Conservation (phyloP, 1,140 invertebrate species). For the Maniola jurtina region DNA sequence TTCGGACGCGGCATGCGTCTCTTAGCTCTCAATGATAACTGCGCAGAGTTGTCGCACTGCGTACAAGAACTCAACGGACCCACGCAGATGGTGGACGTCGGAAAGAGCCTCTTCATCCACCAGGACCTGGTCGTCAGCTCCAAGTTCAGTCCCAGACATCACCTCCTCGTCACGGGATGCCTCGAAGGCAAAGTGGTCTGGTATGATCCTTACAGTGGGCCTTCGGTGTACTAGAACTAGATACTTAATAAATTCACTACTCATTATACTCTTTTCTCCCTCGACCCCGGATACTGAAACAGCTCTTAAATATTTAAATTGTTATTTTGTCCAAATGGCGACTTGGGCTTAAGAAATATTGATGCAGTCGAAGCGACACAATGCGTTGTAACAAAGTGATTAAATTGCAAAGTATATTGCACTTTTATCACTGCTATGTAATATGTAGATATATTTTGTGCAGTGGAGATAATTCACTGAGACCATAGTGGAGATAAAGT, state of each 20-base stretch:
- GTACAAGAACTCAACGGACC: conserved; percentile 70
- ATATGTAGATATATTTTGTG: no score
- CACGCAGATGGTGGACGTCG: conserved; percentile 80
- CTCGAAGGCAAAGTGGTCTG: conserved; percentile 92
- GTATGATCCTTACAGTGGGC: conserved; percentile 86
- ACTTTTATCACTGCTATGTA: no score
- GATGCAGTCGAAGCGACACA: no score
- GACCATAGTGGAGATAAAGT: no score
- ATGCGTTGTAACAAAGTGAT: no score
- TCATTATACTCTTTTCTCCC: conserved; percentile 14
- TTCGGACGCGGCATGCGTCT: conserved; percentile 91
- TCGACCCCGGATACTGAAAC: not conserved
- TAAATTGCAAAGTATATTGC: no score
- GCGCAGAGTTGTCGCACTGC: conserved; percentile 88
- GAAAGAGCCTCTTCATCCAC: conserved; percentile 85
- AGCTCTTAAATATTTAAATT: not conserved
- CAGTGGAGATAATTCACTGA: no score
- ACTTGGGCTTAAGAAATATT: no score
- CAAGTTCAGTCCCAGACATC: conserved; percentile 93
- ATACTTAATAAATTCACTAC: conserved; percentile 40
- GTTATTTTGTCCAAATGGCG: no score
- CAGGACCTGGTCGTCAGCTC: conserved; percentile 93
- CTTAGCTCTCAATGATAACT: conserved; percentile 87
- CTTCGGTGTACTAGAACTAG: conserved; percentile 45
- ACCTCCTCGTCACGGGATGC: conserved; percentile 92